A percentile compares a stretch with the other conserved stretches of the same genome.
These are phyloP conservation scores for Zalophus californianus DNA, from an alignment of 2,797 vertebrate species.

Conservation along the genomic window DNA sequence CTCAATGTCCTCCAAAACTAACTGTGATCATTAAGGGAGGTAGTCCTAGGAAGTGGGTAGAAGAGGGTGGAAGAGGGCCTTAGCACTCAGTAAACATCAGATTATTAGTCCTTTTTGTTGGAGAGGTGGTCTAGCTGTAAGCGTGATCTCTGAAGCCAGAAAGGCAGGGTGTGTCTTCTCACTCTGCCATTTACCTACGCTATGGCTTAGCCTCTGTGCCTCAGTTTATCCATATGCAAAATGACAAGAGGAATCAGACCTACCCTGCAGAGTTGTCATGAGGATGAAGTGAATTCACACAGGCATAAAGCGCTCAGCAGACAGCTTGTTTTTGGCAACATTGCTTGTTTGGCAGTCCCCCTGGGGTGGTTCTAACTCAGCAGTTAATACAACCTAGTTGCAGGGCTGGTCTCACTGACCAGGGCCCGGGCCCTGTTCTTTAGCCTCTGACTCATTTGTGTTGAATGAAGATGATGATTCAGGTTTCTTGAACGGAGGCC, in stretches of 20 bases:
- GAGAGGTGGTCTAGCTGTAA: background rate
- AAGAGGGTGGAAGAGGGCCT: background rate
- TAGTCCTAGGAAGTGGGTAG: background rate
- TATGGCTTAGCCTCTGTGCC: background rate
- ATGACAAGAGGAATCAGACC: background rate
- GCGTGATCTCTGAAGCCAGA: background rate
- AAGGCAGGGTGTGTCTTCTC: background rate
- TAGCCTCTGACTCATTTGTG: slow-evolving; percentile 53
- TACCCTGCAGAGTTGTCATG: background rate
- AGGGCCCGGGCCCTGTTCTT: background rate
- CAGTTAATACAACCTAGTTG: background rate
- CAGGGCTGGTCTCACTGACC: background rate
- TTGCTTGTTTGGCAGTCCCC: background rate
- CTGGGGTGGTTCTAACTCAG: background rate
- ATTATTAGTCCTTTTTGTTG: background rate
- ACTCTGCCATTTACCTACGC: background rate
- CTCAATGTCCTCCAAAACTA: background rate
- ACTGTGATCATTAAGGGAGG: background rate
- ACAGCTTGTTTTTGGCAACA: background rate
- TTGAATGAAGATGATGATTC: slow-evolving; percentile 44
- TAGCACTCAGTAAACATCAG: background rate
- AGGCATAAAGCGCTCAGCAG: background rate
- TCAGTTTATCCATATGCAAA: background rate
- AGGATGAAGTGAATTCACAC: background rate
- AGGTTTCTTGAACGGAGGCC: slow-evolving; percentile 7